These are phyloP conservation scores for Dichetophora obliterata DNA, from an alignment of 2,888 invertebrate genomes.

Conservation along the genomic window DNA sequence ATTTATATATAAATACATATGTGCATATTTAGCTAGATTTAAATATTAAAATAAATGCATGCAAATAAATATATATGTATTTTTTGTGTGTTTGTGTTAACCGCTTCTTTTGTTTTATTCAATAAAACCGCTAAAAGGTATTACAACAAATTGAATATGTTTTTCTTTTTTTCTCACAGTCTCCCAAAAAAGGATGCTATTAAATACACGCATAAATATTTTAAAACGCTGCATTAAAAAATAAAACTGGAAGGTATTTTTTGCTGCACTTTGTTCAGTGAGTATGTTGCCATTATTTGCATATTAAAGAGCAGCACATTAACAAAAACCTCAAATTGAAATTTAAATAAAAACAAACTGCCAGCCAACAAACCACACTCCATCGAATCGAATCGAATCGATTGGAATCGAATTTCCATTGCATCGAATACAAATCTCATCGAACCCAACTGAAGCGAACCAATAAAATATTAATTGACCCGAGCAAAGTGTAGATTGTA, in stretches of 20 bases:
- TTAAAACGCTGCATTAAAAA: no score
- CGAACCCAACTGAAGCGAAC: slow-evolving; percentile 17
- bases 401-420: neutral
- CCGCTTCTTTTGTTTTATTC: no score
- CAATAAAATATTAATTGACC: slow-evolving; percentile 52
- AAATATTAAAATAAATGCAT: no score
- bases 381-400: neutral
- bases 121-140: no score
- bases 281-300: slow-evolving; percentile 30
- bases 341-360: slow-evolving; percentile 47
- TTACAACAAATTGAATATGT: no score
- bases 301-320: slow-evolving; percentile 13
- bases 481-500: slow-evolving; percentile 44
- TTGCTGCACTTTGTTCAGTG: neutral
- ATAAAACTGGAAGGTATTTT: neutral
- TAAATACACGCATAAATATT: no score
- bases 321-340: slow-evolving; percentile 49
- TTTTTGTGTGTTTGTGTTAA: no score
- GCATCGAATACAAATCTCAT: slow-evolving; percentile 3
- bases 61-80: no score
- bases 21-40: no score
- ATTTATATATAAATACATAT: neutral
- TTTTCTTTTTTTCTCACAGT: neutral
- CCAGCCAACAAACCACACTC: neutral
- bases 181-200: neutral